Base-by-base conservation (phyloP, 2,113 vertebrate species). In the Globicephala melas region DNA sequence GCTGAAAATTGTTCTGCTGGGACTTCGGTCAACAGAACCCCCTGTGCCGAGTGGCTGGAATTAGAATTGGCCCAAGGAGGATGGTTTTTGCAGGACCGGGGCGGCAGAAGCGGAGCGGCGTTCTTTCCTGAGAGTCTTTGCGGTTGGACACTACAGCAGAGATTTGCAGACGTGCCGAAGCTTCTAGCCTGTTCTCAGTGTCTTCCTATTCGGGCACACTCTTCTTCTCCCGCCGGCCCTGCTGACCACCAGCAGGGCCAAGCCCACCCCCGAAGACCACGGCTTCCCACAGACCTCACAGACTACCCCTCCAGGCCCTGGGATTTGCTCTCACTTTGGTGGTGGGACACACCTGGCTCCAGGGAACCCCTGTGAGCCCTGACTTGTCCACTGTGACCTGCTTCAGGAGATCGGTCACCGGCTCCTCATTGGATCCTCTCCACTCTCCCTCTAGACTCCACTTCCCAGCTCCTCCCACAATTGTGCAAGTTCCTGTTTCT, bases 111-210 rank as follows among this genome's bases (percentile, higher is more conserved):
- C 3, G 17, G 25, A 33, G 33, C 1, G 6, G 41, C 1, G 0
- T 33, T 20, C 11, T 33, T 81, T 21, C 33, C 63, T 33, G 53
- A 8, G 47, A 4, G 20, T 20, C 74, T 88, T 6, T 38, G 17
- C 0, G 2, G 9, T 9, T 5, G 5, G 5, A 62, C 2, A 5
- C 0, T 4, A 8, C 0, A 12, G 17, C 28, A 71, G 14, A 71
- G 14, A 6, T 5, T 8, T 25, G 4, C 20, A 15, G 33, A n/a
- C 4, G 11, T 13, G 33, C n/a, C 55, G 1, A 0, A 26, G 8
- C 2, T 1, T n/a, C 53, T 13, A 1, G 26, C 20, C 50, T 14
- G 1, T 15, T 41, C 8, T 55, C 13, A 28, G 17, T 33, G 55
- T 63, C 28, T 18, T 41, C 6, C 6, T 50, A 15, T 15, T 47